Percentiles rank a stretch among this genome's conserved stretches.
phyloP scores from a whole-genome alignment of 2,797 vertebrate genomes.

The Coregonus suidteri region DNA sequence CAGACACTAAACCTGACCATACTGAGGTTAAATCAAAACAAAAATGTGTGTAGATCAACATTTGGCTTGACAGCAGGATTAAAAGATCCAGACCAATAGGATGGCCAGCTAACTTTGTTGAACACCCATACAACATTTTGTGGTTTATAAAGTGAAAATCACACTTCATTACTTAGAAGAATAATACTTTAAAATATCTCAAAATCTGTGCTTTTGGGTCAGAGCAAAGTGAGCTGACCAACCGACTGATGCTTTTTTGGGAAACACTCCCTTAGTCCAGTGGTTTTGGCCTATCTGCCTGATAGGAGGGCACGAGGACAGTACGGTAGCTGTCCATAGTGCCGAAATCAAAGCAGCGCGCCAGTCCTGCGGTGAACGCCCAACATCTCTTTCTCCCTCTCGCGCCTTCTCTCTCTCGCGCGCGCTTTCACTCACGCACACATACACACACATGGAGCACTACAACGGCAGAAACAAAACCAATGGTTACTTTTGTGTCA shows the following conservation, averaged over 20 bases:
- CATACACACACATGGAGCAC: conserved; percentile 8
- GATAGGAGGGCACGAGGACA: conserved; percentile 20
- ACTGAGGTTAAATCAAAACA: no score
- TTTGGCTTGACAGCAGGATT: no score
- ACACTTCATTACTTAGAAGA: neutral
- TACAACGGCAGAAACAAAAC: neutral
- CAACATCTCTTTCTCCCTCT: conserved; percentile 42
- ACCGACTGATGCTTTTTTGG: neutral
- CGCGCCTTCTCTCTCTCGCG: neutral
- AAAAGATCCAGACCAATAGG: no score
- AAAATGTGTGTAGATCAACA: no score
- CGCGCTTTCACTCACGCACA: neutral
- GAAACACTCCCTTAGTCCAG: neutral
- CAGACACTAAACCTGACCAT: no score
- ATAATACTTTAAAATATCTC: neutral
- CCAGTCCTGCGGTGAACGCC: conserved; percentile 74
- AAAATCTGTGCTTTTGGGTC: neutral
- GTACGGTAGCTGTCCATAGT: conserved; percentile 71
- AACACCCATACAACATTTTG: neutral
- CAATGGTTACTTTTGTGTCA: neutral
- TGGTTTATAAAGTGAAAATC: neutral
- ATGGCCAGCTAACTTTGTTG: neutral
- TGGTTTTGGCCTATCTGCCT: conserved; percentile 10
- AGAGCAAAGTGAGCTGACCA: neutral
- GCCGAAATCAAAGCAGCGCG: conserved; percentile 58